Evolutionary conservation across 2,888 invertebrate genomes (phyloP), one percentile per base, ranked within the genome.

Genomic region (Rotaria magnacalcarata): DNA sequence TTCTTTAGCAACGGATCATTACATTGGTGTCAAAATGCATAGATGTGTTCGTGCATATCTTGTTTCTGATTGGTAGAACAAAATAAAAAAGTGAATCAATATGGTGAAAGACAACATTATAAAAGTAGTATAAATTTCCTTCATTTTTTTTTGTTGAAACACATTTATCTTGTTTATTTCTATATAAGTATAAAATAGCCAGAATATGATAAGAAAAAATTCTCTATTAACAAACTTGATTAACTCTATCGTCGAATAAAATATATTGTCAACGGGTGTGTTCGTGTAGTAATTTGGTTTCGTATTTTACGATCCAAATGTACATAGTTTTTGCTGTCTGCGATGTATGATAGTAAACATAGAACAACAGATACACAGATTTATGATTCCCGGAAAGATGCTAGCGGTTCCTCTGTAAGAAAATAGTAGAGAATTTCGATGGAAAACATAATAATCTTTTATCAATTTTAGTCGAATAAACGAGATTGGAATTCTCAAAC

Each of bases 401-500:
- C 47, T 47, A 80, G 80, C 43, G 80, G 80, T 47, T 80, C 47
- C 47, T 80, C 80, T 3, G 80, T 80, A 80, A 80, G 80, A 24
- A 24, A 47, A 43, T 47, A 80, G 34, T 34, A 43, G 34, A 34
- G 19, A n/a, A 16, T 27, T 67, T 34, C 34, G 16, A 34, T 27
- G 16, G 14, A 8, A 80, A 47, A 27, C 27, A 7, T 27, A 27
- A 10, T 2, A 27, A 6, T 11, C 47, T 0, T 47, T 80, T 14
- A 11, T 34, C 2, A 34, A 19, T 67, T 80, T 80, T 47, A 80
- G 80, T 80, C 80, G 5, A 47, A n/a, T 47, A 80, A 80, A 47
- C 80, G 80, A 80, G 80, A 80, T 47, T 80, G 80, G 80, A 43
- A 47, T 47, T 47, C 47, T 24, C 80, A 80, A 47, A n/a, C 80